Percentiles rank a stretch among this genome's conserved stretches.
Conservation (phyloP, 2,113 vertebrate genomes). For the Epinephelus cyanopodus region DNA sequence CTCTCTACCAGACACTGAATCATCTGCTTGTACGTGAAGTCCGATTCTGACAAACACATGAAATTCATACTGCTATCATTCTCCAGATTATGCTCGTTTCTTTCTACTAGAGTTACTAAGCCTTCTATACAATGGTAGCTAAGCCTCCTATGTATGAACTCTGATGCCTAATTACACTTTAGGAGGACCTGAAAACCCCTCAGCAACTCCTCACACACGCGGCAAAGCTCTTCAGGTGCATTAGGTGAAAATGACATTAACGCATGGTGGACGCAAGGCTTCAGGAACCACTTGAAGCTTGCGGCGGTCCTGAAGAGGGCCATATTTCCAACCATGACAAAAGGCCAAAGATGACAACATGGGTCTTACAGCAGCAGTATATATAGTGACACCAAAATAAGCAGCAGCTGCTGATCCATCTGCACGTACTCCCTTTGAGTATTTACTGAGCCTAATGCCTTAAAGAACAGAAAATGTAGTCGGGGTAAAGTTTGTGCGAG, state of each 20-base stretch:
- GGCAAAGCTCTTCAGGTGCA: conserved; percentile 59
- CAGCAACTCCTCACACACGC: conserved; percentile 20
- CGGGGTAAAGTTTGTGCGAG: conserved; percentile 21
- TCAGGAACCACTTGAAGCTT: conserved; percentile 43
- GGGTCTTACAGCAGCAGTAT: conserved; percentile 3
- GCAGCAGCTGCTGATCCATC: conserved; percentile 1
- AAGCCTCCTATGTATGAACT: conserved; percentile 33
- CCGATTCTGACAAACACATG: conserved; percentile 1
- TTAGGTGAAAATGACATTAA: conserved; percentile 68
- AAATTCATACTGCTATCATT: conserved; percentile 13
- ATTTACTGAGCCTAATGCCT: not conserved
- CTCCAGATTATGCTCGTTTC: conserved; percentile 23
- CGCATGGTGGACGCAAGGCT: conserved; percentile 24
- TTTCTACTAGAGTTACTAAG: conserved; percentile 22
- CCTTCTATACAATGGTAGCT: conserved; percentile 11
- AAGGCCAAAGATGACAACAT: conserved; percentile 30
- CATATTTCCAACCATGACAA: conserved; percentile 43
- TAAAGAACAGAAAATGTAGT: not conserved
- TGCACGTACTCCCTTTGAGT: not conserved
- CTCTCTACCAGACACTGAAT: conserved; percentile 17
- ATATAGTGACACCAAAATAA: conserved; percentile 10
- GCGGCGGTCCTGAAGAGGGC: conserved; percentile 28
- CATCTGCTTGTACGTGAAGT: conserved; percentile 19
- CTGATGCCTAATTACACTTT: conserved; percentile 47
- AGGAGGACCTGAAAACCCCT: conserved; percentile 40